Conservation (phyloP, 2,888 invertebrate species). For the Drosophila buzzatii region DNA sequence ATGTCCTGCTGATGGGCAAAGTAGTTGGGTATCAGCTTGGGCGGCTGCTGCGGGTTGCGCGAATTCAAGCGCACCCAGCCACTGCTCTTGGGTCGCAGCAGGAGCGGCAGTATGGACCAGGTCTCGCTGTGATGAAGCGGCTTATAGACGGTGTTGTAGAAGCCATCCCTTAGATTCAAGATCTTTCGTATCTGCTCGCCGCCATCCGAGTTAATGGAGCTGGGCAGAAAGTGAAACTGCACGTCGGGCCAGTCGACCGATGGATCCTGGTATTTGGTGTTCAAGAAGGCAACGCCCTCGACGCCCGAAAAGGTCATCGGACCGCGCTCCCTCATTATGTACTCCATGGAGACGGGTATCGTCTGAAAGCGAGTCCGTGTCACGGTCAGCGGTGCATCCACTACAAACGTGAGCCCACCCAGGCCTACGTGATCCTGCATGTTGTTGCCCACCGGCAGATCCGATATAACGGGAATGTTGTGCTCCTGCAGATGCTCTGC, state of each 20-base stretch:
- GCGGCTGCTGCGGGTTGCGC: conserved; percentile 92
- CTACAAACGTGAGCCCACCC: conserved; percentile 93
- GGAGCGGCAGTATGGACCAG: conserved; percentile 92
- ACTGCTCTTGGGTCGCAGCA: conserved; percentile 93
- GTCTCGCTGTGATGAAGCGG: conserved; percentile 92
- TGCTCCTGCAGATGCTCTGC: conserved; percentile 90
- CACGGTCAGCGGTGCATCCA: conserved; percentile 92
- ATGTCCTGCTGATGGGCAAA: conserved; percentile 94
- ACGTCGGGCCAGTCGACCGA: conserved; percentile 93
- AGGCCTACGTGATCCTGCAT: conserved; percentile 95
- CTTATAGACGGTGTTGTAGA: conserved; percentile 94
- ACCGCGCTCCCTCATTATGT: conserved; percentile 92
- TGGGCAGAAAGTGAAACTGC: conserved; percentile 94
- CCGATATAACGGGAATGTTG: conserved; percentile 90
- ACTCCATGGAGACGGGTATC: conserved; percentile 91
- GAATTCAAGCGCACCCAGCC: conserved; percentile 95
- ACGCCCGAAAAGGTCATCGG: conserved; percentile 94
- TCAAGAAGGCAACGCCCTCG: conserved; percentile 94
- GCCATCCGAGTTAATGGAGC: conserved; percentile 93
- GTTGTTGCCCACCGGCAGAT: conserved; percentile 93
- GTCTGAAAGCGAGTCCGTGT: conserved; percentile 92
- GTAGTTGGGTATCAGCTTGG: conserved; percentile 96
- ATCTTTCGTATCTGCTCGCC: conserved; percentile 92
- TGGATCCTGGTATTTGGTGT: conserved; percentile 93
- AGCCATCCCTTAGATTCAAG: conserved; percentile 90